A percentile compares a stretch with the other conserved stretches of the same genome.
Evolutionary conservation across 2,797 vertebrate genomes (phyloP).

Genomic region (Epinephelus coioides): DNA sequence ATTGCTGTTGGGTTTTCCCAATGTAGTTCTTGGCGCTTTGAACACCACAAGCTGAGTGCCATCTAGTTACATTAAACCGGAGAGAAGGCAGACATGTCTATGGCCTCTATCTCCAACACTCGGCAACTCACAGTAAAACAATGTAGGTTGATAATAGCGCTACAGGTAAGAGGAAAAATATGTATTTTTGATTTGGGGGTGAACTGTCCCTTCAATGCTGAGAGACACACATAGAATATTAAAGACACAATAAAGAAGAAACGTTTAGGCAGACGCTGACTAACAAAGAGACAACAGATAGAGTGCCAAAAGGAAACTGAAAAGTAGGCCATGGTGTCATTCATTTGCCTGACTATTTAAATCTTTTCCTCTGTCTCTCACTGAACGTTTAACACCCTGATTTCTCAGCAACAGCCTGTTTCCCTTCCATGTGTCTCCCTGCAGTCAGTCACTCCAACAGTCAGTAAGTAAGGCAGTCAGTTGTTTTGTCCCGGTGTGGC

Average conservation of each 20-base stretch:
- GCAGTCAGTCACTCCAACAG: constrained; percentile 63
- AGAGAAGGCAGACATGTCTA: too few species aligned
- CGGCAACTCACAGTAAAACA: too few species aligned
- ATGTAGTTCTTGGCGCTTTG: too few species aligned
- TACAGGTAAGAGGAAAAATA: too few species aligned
- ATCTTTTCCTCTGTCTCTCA: constrained; percentile 88
- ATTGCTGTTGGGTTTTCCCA: too few species aligned
- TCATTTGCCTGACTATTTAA: constrained; percentile 60
- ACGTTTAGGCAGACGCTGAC: constrained; percentile 80
- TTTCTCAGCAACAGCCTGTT: constrained; percentile 54
- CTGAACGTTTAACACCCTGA: constrained; percentile 65
- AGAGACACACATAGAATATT: neutral
- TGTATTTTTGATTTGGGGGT: too few species aligned
- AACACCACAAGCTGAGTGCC: too few species aligned
- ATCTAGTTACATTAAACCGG: too few species aligned
- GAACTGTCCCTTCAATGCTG: neutral
- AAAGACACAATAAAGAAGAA: neutral
- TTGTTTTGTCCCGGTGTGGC: constrained; percentile 75
- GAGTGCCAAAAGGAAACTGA: constrained; percentile 13
- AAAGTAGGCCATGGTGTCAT: constrained; percentile 21
- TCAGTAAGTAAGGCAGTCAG: constrained; percentile 68
- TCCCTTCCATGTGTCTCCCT: constrained; percentile 17
- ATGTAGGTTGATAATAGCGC: too few species aligned
- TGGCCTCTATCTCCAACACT: too few species aligned
- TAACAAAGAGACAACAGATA: constrained; percentile 81